Evolutionary conservation across 1,140 invertebrate genomes (phyloP).

Genomic region (Drosophila persimilis): DNA sequence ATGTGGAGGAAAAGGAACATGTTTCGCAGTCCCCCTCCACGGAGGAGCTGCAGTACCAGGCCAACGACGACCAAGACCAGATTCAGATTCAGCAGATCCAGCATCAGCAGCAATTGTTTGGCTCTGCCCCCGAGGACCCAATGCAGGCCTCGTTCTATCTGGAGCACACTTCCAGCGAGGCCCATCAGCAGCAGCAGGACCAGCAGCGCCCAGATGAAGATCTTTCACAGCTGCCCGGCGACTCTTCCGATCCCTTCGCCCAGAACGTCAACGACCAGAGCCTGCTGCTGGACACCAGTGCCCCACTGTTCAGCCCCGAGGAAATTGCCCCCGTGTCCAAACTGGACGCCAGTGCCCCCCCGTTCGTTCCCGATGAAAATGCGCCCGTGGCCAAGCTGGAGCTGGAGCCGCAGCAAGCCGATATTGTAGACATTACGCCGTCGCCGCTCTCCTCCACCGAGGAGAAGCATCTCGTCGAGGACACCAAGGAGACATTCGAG

Average conservation of each 20-base stretch:
- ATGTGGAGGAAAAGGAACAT: conserved; percentile 76
- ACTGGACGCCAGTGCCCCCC: conserved; percentile 28
- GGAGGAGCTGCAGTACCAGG: conserved; percentile 65
- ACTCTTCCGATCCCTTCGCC: conserved; percentile 23
- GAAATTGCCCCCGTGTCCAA: conserved; percentile 35
- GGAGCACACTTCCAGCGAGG: conserved; percentile 65
- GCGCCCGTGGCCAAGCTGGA: conserved; percentile 53
- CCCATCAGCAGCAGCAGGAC: conserved; percentile 11
- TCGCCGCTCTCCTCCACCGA: conserved; percentile 72
- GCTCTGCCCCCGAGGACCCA: conserved; percentile 42
- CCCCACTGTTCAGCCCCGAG: conserved; percentile 48
- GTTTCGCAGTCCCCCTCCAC: conserved; percentile 75
- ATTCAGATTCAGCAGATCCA: conserved; percentile 26
- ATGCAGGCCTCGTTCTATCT: conserved; percentile 78
- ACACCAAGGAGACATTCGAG: conserved; percentile 64
- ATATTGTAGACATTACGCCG: conserved; percentile 64
- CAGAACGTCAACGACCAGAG: conserved; percentile 29
- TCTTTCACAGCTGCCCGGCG: background rate
- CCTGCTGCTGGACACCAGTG: conserved; percentile 62
- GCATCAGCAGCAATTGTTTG: conserved; percentile 41
- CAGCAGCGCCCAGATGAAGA: conserved; percentile 1
- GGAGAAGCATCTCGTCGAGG: conserved; percentile 75
- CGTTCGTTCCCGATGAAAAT: conserved; percentile 4
- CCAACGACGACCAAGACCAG: background rate
- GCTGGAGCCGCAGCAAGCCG: conserved; percentile 54